Evolutionary conservation across 2,888 invertebrate genomes (phyloP), one percentile per base, ranked within the genome.

Genomic region (Erebia aethiops): DNA sequence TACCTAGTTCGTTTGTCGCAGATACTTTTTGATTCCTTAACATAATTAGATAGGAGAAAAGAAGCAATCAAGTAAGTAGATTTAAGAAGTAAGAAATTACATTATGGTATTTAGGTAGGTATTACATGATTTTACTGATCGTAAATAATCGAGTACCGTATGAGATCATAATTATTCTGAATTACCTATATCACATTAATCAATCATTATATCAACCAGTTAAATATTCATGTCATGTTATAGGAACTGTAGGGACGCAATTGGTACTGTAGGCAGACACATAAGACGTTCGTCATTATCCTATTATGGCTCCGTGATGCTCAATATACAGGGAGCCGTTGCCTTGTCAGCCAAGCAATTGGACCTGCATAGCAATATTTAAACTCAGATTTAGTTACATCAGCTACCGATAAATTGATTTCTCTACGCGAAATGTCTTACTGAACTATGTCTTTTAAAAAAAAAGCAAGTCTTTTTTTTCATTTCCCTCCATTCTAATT

Each of bases 241-340:
- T 66, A 69, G 67, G 67, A 71, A 73, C 64, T 67, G 49, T 66
- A 69, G 60, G 67, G 67, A 73, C 64, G 69, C 67, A 21, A 26
- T 57, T 63, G 58, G 63, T 67, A 65, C 13, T 41, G 8, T n/a
- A 14, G 2, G 21, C 10, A 18, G 21, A 8, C 8, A 18, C 46
- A 62, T 68, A 54, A 70, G 71, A 64, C 63, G 57, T 61, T 56
- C 78, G 81, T 82, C 82, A 90, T 91, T 91, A 91, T 91, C 86
- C 91, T 89, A 90, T 91, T 91, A 88, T 76, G 80, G 72, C 70
- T 71, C 77, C 74, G 74, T 73, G 71, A 73, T 74, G 73, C 71
- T 71, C 69, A 67, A 69, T 72, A 76, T 69, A 71, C 77, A 71
- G 69, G 75, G 77, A 77, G 76, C 78, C 26, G 3, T 26, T 21